Evolutionary conservation across 2,888 invertebrate species (phyloP).

Genomic region (Leistus spinibarbis): DNA sequence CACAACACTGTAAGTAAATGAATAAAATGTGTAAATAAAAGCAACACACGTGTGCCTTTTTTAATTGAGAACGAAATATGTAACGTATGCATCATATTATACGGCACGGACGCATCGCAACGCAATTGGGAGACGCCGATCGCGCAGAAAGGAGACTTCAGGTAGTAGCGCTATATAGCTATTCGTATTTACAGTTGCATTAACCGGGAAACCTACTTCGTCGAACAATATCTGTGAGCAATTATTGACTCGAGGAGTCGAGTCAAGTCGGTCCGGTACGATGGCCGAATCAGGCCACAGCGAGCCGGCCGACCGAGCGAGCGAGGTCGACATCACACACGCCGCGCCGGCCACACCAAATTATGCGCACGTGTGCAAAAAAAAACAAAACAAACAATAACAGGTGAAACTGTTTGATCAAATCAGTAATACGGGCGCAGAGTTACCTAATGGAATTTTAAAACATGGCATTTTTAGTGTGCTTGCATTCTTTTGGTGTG

Average conservation of each 20-base stretch:
- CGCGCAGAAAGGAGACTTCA: conserved; percentile 1
- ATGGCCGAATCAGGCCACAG: conserved; percentile 23
- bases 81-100: not conserved
- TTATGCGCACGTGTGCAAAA: not conserved
- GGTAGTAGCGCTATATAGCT: conserved; percentile 30
- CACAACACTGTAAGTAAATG: too few relatives aligned
- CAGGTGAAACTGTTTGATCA: not conserved
- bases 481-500: not conserved
- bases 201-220: conserved; percentile 39
- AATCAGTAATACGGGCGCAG: not conserved
- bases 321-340: not conserved
- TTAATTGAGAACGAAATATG: not conserved
- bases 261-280: too few relatives aligned
- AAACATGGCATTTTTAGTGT: not conserved
- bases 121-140: conserved; percentile 6
- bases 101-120: not conserved
- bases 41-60: not conserved
- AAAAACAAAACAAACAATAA: not conserved
- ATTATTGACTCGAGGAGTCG: conserved; percentile 30
- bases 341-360: not conserved
- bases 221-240: conserved; percentile 23
- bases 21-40: not conserved
- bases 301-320: not conserved
- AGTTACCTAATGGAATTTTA: not conserved
- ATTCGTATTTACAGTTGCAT: conserved; percentile 39